Conservation (phyloP, 1,140 invertebrate genomes). For the Dufourea novaeangliae region DNA sequence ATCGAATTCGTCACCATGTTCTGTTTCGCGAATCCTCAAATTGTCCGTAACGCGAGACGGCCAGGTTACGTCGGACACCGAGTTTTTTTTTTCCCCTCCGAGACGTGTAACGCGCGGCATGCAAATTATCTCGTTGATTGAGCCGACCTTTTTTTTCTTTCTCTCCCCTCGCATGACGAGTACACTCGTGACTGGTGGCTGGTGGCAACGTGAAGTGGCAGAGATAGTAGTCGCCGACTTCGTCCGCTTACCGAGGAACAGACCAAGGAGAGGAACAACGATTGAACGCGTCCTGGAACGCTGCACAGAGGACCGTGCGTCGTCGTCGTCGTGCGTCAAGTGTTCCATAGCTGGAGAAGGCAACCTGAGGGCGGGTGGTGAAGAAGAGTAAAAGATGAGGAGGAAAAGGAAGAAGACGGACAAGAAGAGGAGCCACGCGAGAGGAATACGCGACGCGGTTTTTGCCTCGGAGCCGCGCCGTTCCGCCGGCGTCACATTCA, state of each 20-base stretch:
- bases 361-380: constrained; percentile 33
- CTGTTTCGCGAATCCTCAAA: neutral
- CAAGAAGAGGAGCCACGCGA: constrained; percentile 71
- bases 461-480: constrained; percentile 70
- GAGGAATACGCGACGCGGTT: constrained; percentile 65
- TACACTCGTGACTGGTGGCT: constrained; percentile 54
- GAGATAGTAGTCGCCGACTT: constrained; percentile 61
- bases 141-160: constrained; percentile 43
- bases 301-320: constrained; percentile 43
- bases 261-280: constrained; percentile 52
- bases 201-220: constrained; percentile 65
- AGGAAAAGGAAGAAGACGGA: constrained; percentile 50
- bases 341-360: constrained; percentile 57
- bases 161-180: constrained; percentile 22
- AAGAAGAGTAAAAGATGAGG: constrained; percentile 45
- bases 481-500: constrained; percentile 74
- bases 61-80: constrained; percentile 22
- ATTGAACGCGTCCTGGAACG: constrained; percentile 54
- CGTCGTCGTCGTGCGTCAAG: constrained; percentile 59
- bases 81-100: neutral
- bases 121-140: constrained; percentile 64
- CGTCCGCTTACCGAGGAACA: constrained; percentile 51
- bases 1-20: constrained; percentile 37
- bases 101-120: constrained; percentile 26
- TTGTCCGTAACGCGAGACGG: neutral